A percentile compares a stretch with the other conserved stretches of the same genome.
Conservation (phyloP, 53 echinoderm and acorn worm species). For the Holothuria leucospilota region DNA sequence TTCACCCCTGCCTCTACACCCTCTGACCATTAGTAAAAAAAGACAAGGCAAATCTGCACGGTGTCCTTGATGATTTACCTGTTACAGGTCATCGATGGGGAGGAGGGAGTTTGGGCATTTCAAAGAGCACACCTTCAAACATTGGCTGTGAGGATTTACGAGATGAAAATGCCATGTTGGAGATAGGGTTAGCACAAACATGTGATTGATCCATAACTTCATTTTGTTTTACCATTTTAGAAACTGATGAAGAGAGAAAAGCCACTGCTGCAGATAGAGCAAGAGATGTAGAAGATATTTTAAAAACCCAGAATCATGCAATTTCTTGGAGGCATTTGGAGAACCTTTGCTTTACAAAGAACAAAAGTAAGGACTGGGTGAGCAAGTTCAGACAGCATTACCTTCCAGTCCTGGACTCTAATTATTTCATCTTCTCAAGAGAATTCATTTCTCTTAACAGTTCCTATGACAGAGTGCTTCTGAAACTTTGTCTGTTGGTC, state of each 20-base stretch:
- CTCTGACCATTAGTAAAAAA: too few relatives aligned
- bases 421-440: neutral
- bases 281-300: neutral
- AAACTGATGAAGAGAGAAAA: slow-evolving; percentile 14
- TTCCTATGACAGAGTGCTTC: neutral
- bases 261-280: neutral
- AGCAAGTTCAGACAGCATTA: neutral
- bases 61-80: too few relatives aligned
- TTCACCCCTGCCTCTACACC: too few relatives aligned
- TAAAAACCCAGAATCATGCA: neutral
- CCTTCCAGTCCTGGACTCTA: neutral
- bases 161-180: too few relatives aligned
- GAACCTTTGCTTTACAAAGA: neutral
- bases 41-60: too few relatives aligned
- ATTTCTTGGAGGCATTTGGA: slow-evolving; percentile 10
- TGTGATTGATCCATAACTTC: too few relatives aligned
- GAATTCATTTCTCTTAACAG: slow-evolving; percentile 14
- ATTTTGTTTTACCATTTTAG: neutral
- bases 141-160: too few relatives aligned
- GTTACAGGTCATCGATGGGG: too few relatives aligned
- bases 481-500: neutral
- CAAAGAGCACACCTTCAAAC: too few relatives aligned
- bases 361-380: neutral
- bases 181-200: too few relatives aligned
- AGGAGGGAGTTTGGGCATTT: too few relatives aligned